Percentiles rank a stretch among this genome's conserved stretches.
phyloP scores from a whole-genome alignment of 2,113 vertebrate genomes.

The Ictalurus furcatus region DNA sequence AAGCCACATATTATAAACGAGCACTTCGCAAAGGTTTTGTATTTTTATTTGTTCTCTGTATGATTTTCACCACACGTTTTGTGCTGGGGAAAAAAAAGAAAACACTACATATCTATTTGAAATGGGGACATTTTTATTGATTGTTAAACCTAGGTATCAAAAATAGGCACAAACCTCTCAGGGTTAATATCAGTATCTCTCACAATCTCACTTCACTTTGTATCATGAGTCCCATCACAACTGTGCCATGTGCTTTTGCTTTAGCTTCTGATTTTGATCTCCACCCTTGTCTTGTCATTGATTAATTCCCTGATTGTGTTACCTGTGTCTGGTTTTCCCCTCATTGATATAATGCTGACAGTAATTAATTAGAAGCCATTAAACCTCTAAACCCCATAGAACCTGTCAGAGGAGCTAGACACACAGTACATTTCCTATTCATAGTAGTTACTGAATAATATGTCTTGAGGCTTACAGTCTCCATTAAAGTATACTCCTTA shows the following conservation, averaged over 20 bases:
- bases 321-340: neutral
- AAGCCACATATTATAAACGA: neutral
- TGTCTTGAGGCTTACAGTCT: neutral
- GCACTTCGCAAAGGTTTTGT: neutral
- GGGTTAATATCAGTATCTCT: neutral
- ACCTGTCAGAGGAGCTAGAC: neutral
- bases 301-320: slow-evolving; percentile 1
- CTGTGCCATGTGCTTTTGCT: neutral
- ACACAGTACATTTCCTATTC: neutral
- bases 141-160: neutral
- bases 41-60: neutral
- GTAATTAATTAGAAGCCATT: slow-evolving; percentile 4
- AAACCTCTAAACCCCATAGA: neutral
- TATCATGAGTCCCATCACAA: neutral
- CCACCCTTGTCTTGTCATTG: neutral
- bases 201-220: neutral
- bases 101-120: neutral
- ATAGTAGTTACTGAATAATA: neutral
- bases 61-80: too few relatives aligned
- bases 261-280: neutral
- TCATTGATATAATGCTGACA: neutral
- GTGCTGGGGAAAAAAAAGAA: neutral
- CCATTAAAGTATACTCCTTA: neutral
- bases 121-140: neutral
- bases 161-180: neutral